Conservation (phyloP, 2,888 invertebrate species). For the Sericinus montela region DNA sequence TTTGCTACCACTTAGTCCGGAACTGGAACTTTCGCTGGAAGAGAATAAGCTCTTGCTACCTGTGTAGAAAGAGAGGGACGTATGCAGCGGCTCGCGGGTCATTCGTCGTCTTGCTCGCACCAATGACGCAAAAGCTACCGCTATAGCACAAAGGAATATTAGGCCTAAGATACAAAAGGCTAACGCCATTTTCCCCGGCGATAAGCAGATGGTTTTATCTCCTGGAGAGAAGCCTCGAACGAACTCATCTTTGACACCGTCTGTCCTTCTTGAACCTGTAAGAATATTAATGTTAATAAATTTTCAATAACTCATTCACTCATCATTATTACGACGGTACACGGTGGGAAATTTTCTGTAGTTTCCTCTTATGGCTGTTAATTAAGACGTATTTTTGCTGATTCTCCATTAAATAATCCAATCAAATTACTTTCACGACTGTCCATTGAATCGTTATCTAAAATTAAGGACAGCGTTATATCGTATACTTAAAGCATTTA, state of each 20-base stretch:
- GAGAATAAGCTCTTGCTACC: constrained; percentile 81
- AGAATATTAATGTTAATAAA: background rate
- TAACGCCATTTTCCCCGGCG: constrained; percentile 87
- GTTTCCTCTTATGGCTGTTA: too few species aligned
- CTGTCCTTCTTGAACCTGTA: constrained; percentile 67
- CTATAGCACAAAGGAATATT: constrained; percentile 84
- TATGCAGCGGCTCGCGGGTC: constrained; percentile 66
- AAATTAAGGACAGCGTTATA: too few species aligned
- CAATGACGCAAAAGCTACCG: constrained; percentile 83
- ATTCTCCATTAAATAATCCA: too few species aligned
- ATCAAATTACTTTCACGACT: too few species aligned
- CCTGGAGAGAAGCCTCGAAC: constrained; percentile 73
- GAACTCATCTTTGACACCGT: constrained; percentile 61
- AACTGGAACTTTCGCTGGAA: constrained; percentile 79
- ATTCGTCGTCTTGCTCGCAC: constrained; percentile 79
- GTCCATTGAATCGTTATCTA: too few species aligned
- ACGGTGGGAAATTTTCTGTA: too few species aligned
- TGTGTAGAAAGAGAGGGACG: constrained; percentile 79
- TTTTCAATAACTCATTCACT: too few species aligned
- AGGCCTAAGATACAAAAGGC: constrained; percentile 86
- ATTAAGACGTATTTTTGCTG: too few species aligned
- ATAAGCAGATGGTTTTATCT: constrained; percentile 84
- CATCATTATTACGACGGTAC: too few species aligned
- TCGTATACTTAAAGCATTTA: too few species aligned
- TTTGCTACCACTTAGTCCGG: constrained; percentile 80